These are phyloP conservation scores for Lasaia peninsularis DNA, from an alignment of 1,140 invertebrate genomes.

Conservation along the genomic window DNA sequence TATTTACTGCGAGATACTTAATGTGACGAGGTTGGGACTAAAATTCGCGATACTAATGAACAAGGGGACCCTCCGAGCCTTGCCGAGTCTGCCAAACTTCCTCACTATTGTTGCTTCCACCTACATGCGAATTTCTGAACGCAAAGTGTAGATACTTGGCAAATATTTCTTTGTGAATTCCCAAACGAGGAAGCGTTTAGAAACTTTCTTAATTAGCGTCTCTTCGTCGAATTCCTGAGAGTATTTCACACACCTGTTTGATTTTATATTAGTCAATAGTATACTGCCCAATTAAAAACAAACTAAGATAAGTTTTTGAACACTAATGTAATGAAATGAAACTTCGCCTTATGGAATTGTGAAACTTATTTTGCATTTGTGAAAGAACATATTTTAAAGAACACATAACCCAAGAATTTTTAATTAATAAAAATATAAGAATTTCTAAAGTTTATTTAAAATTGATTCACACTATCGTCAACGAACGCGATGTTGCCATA, in stretches of 20 bases:
- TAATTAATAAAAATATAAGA: too few species aligned
- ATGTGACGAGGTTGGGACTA: slow-evolving; percentile 11
- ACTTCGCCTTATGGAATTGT: too few species aligned
- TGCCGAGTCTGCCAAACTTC: slow-evolving; percentile 24
- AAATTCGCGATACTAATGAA: slow-evolving; percentile 24
- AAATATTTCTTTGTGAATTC: slow-evolving; percentile 22
- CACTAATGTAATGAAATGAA: too few species aligned
- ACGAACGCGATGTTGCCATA: too few species aligned
- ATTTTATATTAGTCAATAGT: neutral
- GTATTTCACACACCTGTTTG: neutral
- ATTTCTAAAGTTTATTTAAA: too few species aligned
- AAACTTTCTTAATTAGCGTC: slow-evolving; percentile 9
- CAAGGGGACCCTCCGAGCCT: slow-evolving; percentile 15
- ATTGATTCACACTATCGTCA: too few species aligned
- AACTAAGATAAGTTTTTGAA: too few species aligned
- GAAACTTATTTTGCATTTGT: too few species aligned
- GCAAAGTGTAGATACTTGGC: slow-evolving; percentile 18
- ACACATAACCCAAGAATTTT: too few species aligned
- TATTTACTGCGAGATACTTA: slow-evolving; percentile 11
- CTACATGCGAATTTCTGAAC: slow-evolving; percentile 19
- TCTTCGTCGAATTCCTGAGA: neutral
- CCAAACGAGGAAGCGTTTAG: neutral
- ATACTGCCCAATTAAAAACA: too few species aligned
- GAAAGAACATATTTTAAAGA: too few species aligned
- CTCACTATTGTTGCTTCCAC: slow-evolving; percentile 25